Base-by-base conservation (phyloP, 1,140 invertebrate genomes). In the Anagrus nilaparvatae region DNA sequence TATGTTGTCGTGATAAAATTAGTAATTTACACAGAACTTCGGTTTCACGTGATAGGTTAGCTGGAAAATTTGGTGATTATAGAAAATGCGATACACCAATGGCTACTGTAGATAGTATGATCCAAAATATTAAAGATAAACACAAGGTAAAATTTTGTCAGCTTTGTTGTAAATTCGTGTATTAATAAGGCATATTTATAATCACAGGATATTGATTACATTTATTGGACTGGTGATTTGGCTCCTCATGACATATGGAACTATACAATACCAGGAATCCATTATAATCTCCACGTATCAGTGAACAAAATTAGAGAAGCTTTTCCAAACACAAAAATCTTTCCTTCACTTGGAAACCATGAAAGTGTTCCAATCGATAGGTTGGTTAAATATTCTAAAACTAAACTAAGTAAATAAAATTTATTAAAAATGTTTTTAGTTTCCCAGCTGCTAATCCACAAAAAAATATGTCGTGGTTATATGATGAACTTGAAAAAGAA, bases 181-280 rank as follows among this genome's bases (percentile, higher is more conserved):
- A n/a, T n/a, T n/a, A n/a, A n/a, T n/a, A n/a, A n/a, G n/a, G n/a
- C n/a, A n/a, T n/a, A n/a, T n/a, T n/a, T n/a, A n/a, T n/a, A n/a
- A n/a, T n/a, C 43, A 53, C n/a, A 91, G 86, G 87, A 92, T 58
- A 89, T 97, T 49, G 93, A 97, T 67, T 96, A 94, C 61, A 94
- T 98, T 46, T 65, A 95, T 13, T 98, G 93, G 90, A 98, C 95
- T 0, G 95, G 95, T 2, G 95, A 99, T 70, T 63, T 97, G 34
- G 93, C 93, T n/a, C 85, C 94, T 1, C 95, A 99, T 58, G 91
- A 97, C 61, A 81, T 97, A 1, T 98, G 94, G 94, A 95, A 97
- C 59, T 92, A 97, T 66, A 93, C 91, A 0, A 76, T 81, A 55
- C 78, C 84, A 49, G 84, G 90, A 57, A 95, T 96, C 59, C 56